These are phyloP conservation scores for Scortum barcoo DNA, from an alignment of 2,113 vertebrate genomes.

Conservation along the genomic window DNA sequence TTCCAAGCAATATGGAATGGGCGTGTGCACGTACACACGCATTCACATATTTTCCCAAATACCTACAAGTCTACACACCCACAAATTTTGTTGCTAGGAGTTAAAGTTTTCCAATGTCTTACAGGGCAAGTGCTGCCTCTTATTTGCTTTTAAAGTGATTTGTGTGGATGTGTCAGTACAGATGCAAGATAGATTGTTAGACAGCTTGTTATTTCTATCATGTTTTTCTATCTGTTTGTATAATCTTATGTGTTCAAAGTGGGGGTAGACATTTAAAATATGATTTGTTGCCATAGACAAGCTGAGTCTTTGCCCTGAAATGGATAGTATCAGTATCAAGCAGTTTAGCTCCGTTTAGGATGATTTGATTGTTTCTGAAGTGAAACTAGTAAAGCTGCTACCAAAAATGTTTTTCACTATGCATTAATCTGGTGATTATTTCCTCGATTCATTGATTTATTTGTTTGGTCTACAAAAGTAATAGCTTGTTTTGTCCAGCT, in stretches of 20 bases:
- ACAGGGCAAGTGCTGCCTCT: not conserved
- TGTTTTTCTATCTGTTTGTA: too few relatives aligned
- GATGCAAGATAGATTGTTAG: not conserved
- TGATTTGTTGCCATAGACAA: not conserved
- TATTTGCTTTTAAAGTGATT: constrained; percentile 3
- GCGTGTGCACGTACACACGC: not conserved
- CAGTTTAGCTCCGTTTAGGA: not conserved
- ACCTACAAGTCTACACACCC: not conserved
- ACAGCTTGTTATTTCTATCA: not conserved
- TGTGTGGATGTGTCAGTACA: not conserved
- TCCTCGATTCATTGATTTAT: not conserved
- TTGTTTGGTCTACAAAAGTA: not conserved
- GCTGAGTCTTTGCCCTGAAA: too few relatives aligned
- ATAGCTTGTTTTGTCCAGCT: not conserved
- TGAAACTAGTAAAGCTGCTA: not conserved
- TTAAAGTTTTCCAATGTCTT: constrained; percentile 23
- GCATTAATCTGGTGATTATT: not conserved
- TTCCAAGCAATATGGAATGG: constrained; percentile 46
- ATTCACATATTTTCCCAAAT: not conserved
- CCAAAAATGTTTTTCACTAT: not conserved
- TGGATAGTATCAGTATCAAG: too few relatives aligned
- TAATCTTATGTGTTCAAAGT: not conserved
- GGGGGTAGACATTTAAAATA: not conserved
- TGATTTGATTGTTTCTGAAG: not conserved
- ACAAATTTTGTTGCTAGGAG: not conserved